Conservation (phyloP, 2,797 vertebrate species). For the Meriones psammophilus region DNA sequence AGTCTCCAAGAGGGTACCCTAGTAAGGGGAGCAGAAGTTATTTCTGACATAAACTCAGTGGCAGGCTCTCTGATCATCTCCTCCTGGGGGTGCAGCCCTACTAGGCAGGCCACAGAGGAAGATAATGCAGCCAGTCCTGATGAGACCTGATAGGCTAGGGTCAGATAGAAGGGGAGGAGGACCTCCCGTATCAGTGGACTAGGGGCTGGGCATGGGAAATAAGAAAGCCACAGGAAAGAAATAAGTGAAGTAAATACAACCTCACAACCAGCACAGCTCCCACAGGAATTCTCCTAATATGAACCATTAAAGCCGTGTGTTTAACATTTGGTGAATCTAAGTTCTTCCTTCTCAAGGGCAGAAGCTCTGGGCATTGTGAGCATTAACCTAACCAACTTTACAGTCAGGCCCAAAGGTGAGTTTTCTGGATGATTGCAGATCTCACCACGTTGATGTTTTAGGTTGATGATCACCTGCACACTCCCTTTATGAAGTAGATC, state of each 20-base stretch:
- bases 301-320: conserved; percentile 78
- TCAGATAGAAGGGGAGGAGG: too few species aligned
- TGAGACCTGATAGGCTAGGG: too few species aligned
- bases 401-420: neutral
- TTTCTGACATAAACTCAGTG: too few species aligned
- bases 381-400: neutral
- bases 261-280: conserved; percentile 75
- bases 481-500: neutral
- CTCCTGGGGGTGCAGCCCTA: too few species aligned
- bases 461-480: neutral
- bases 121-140: too few species aligned
- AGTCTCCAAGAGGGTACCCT: too few species aligned
- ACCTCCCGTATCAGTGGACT: too few species aligned
- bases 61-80: too few species aligned
- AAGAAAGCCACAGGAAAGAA: conserved; percentile 78
- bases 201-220: conserved; percentile 51
- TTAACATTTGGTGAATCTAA: conserved; percentile 82
- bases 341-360: conserved; percentile 55
- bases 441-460: neutral
- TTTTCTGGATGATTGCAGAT: neutral
- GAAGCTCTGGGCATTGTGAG: conserved; percentile 53
- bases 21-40: too few species aligned
- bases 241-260: conserved; percentile 80
- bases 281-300: conserved; percentile 74
- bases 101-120: too few species aligned